Conservation (phyloP, 2,888 invertebrate species). For the Elysia crispata region DNA sequence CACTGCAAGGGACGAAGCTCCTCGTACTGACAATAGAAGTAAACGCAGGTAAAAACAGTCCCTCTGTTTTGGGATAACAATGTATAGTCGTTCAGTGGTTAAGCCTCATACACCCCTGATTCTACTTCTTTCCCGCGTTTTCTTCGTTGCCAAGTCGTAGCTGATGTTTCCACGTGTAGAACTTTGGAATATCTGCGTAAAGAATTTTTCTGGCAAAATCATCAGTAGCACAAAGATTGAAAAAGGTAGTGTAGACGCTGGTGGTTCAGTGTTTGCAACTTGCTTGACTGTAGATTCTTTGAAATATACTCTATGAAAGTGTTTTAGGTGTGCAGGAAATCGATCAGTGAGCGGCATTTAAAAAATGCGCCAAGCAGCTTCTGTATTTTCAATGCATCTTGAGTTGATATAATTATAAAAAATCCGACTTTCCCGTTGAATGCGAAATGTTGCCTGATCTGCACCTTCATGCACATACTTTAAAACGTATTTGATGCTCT, state of each 20-base stretch:
- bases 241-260: slow-evolving; percentile 46
- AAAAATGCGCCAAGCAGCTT: slow-evolving; percentile 16
- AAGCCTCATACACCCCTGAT: neutral
- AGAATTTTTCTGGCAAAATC: slow-evolving; percentile 49
- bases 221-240: slow-evolving; percentile 45
- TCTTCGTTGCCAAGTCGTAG: slow-evolving; percentile 39
- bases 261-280: slow-evolving; percentile 6
- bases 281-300: slow-evolving; percentile 16
- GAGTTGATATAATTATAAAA: slow-evolving; percentile 6
- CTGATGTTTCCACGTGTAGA: slow-evolving; percentile 52
- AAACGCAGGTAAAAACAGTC: slow-evolving; percentile 57
- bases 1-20: neutral
- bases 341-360: neutral
- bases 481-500: slow-evolving; percentile 44
- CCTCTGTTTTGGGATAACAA: slow-evolving; percentile 56
- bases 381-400: neutral
- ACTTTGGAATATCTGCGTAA: slow-evolving; percentile 53
- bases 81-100: slow-evolving; percentile 54
- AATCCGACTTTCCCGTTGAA: neutral
- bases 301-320: slow-evolving; percentile 21
- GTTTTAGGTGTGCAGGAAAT: neutral
- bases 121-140: slow-evolving; percentile 34
- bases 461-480: slow-evolving; percentile 48
- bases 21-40: slow-evolving; percentile 38
- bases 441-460: slow-evolving; percentile 28